Evolutionary conservation across 1,140 invertebrate species (phyloP).

Genomic region (Drosophila hydei): DNA sequence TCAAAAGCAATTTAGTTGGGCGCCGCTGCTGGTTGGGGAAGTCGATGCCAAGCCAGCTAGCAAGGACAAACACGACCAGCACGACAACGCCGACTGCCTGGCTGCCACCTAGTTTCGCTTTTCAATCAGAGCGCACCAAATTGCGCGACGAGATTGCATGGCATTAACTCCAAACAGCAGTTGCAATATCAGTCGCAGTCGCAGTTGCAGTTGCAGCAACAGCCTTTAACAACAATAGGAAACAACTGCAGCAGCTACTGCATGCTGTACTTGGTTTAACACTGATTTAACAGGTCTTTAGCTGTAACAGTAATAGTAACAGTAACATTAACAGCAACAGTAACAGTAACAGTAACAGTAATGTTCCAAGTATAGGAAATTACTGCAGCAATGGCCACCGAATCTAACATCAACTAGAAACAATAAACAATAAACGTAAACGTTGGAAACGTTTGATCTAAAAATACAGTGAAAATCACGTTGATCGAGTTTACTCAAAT

Average conservation of each 20-base stretch:
- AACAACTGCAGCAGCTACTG: neutral
- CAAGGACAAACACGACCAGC: conserved; percentile 21
- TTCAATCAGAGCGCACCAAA: conserved; percentile 45
- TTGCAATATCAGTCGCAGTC: neutral
- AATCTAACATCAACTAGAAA: too few species aligned
- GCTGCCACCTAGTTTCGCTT: conserved; percentile 20
- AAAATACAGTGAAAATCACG: neutral
- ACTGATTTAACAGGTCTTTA: too few species aligned
- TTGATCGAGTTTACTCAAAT: too few species aligned
- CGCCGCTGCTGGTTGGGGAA: too few species aligned
- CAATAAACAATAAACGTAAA: too few species aligned
- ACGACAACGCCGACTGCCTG: neutral
- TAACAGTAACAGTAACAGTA: neutral
- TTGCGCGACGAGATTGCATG: conserved; percentile 13
- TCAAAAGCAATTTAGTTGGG: conserved; percentile 74
- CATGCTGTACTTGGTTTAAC: too few species aligned
- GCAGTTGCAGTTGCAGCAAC: neutral
- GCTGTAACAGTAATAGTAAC: neutral
- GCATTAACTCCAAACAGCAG: conserved; percentile 9
- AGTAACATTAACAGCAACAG: neutral
- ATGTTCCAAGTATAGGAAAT: too few species aligned
- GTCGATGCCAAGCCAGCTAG: too few species aligned
- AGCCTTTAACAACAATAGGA: neutral
- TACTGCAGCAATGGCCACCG: too few species aligned
- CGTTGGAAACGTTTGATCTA: neutral